These are phyloP conservation scores for Mythimna pallens DNA, from an alignment of 2,888 invertebrate species.

Conservation along the genomic window DNA sequence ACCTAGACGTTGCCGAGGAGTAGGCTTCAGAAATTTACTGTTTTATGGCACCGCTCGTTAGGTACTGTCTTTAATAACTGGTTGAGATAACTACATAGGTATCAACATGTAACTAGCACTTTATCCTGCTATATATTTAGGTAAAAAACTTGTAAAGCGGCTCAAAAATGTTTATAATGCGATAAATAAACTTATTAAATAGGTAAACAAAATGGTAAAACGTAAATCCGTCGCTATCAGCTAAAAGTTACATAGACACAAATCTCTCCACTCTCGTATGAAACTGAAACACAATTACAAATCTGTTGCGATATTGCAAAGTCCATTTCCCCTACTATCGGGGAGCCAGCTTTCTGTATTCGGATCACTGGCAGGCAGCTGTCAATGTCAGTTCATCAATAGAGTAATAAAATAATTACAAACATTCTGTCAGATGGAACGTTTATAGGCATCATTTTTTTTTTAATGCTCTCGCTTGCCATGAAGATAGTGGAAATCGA, in stretches of 20 bases:
- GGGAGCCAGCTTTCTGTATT: constrained; percentile 2
- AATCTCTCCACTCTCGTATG: constrained; percentile 3
- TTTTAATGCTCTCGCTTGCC: neutral
- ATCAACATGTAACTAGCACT: neutral
- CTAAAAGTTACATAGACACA: constrained; percentile 6
- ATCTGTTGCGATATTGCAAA: constrained; percentile 26
- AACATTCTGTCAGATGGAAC: neutral
- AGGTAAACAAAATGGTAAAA: neutral
- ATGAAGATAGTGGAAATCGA: neutral
- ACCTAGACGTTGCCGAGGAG: no score
- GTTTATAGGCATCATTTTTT: neutral
- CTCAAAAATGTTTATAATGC: neutral
- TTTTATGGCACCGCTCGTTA: no score
- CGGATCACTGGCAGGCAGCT: constrained; percentile 18
- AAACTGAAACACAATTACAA: constrained; percentile 37
- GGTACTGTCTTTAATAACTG: no score
- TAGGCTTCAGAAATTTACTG: no score
- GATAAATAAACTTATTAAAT: neutral
- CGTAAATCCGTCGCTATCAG: neutral
- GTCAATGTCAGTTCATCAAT: constrained; percentile 13
- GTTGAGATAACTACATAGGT: no score
- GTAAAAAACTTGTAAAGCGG: neutral
- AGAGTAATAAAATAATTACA: neutral
- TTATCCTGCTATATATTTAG: neutral
- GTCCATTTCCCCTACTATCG: constrained; percentile 20